These are phyloP conservation scores for Agelastica alni DNA, from an alignment of 2,888 invertebrate genomes.

Conservation along the genomic window DNA sequence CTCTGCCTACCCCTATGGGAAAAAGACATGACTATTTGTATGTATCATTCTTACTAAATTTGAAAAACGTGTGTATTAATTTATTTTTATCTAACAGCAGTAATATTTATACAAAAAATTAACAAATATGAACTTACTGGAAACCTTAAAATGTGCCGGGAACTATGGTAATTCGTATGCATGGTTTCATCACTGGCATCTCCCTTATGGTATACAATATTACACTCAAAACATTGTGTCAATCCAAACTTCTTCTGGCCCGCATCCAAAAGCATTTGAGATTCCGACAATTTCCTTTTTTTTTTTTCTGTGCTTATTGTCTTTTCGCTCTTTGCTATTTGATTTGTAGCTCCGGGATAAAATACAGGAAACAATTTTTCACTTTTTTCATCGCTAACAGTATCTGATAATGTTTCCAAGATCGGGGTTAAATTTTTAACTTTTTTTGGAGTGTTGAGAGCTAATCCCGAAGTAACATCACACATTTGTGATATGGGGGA, in stretches of 20 bases:
- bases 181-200: constrained; percentile 80
- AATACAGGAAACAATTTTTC: constrained; percentile 59
- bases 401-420: constrained; percentile 38
- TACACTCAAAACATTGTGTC: constrained; percentile 74
- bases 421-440: constrained; percentile 46
- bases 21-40: no score
- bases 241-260: constrained; percentile 83
- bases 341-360: constrained; percentile 37
- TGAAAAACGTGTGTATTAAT: no score
- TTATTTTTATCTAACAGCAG: no score
- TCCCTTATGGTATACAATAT: constrained; percentile 71
- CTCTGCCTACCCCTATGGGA: no score
- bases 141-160: constrained; percentile 67
- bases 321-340: constrained; percentile 29
- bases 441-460: constrained; percentile 58
- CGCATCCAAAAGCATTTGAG: constrained; percentile 81
- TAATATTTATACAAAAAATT: no score
- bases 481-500: constrained; percentile 60
- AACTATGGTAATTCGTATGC: constrained; percentile 75
- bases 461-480: constrained; percentile 59
- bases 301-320: constrained; percentile 22
- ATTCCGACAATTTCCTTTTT: constrained; percentile 26
- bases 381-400: constrained; percentile 10
- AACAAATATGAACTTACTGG: constrained; percentile 58
- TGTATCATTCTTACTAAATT: no score